These are phyloP conservation scores for Gymnoscopelus braueri DNA, from an alignment of 2,797 vertebrate genomes.

Conservation along the genomic window DNA sequence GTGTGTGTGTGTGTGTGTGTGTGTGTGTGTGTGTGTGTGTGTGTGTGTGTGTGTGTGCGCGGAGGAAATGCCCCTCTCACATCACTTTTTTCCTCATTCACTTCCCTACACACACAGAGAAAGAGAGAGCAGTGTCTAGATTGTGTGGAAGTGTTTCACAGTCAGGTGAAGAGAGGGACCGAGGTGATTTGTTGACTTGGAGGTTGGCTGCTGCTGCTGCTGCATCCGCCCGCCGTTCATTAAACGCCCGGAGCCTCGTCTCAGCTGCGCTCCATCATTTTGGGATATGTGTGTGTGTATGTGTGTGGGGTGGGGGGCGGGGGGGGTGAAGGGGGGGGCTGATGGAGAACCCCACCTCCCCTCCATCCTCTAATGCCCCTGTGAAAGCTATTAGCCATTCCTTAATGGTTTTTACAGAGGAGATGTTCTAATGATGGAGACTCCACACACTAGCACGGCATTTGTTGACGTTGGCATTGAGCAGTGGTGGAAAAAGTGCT, in stretches of 20 bases:
- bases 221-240: conserved; percentile 47
- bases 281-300: not conserved
- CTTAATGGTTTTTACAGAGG: conserved; percentile 66
- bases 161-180: conserved; percentile 14
- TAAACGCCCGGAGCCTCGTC: conserved; percentile 41
- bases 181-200: conserved; percentile 46
- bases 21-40: not conserved
- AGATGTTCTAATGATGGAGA: conserved; percentile 33
- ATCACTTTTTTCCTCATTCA: conserved; percentile 30
- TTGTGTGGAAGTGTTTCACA: conserved; percentile 7
- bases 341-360: conserved; percentile 48
- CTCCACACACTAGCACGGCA: conserved; percentile 37
- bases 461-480: conserved; percentile 37
- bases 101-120: conserved; percentile 8
- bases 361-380: conserved; percentile 59
- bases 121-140: not conserved
- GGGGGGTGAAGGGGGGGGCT: conserved; percentile 7
- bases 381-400: conserved; percentile 66
- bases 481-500: too few species aligned
- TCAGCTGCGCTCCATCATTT: conserved; percentile 41
- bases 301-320: too few species aligned
- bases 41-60: not conserved
- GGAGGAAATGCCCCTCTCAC: conserved; percentile 12
- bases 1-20: too few species aligned
- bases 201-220: conserved; percentile 22